Conservation (phyloP, 2,888 invertebrate genomes). For the Lasioglossum marginatum region DNA sequence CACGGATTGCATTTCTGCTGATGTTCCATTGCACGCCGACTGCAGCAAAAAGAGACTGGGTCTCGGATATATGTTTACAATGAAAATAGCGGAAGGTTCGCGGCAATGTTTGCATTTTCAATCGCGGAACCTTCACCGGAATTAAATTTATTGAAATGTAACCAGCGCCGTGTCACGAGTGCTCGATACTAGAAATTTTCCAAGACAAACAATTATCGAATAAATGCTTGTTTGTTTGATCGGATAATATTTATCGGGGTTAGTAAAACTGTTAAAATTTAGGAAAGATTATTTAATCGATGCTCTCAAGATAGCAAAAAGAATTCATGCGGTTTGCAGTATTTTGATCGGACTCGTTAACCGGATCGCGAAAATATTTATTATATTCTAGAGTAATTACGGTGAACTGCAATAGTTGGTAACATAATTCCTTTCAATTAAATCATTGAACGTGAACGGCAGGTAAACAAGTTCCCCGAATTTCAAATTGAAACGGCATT, state of each 20-base stretch:
- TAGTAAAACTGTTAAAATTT: no score
- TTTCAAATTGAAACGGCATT: constrained; percentile 1
- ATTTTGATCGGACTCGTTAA: no score
- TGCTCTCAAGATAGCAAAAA: no score
- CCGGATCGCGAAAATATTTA: neutral
- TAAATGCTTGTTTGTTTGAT: no score
- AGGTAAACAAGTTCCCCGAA: neutral
- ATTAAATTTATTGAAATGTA: neutral
- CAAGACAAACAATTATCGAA: neutral
- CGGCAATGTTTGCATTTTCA: neutral
- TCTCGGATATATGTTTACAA: neutral
- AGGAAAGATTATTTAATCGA: no score
- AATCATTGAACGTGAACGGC: neutral
- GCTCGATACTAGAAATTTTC: neutral
- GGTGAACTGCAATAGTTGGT: neutral
- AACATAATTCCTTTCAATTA: neutral
- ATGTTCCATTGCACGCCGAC: neutral
- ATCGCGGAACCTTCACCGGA: neutral
- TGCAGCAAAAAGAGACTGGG: neutral
- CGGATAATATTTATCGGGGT: no score
- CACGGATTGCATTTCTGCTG: constrained; percentile 10
- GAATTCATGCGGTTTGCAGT: neutral
- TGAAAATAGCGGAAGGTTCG: neutral
- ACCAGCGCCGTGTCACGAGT: neutral
- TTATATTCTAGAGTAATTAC: neutral